Base-by-base conservation (phyloP, 2,888 invertebrate genomes). In the Chironomus riparius region DNA sequence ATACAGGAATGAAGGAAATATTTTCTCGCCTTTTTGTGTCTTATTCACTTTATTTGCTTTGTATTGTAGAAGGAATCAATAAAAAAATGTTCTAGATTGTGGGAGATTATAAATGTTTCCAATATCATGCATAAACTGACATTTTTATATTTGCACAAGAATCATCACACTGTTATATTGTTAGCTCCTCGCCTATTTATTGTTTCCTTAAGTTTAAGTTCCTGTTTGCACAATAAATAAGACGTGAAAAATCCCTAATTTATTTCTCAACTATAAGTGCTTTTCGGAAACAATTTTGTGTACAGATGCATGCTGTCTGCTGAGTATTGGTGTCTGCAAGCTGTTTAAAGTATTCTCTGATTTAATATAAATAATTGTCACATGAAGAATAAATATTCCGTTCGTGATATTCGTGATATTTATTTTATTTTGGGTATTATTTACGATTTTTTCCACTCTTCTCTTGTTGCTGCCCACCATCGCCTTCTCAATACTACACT, bases 371-470 rank as follows among this genome's bases (percentile, higher is more conserved):
- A 74, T 68, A 74, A 68, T 68, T 74, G 65, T 48, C 74, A 70
- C 70, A 70, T n/a, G 38, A 68, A 61, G 72, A 61, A 74, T 21
- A 47, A 68, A 68, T 22, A 65, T 68, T 18, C 47, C 4, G 62
- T 68, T 18, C 68, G 68, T 68, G 65, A 24, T 65, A 65, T 65
- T 38, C 74, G 74, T 74, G 74, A 74, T 74, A 68, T 74, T 68
- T 74, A 68, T 68, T 65, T 74, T 47, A 48, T 74, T 74, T 68
- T 47, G 65, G 74, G 74, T 74, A 74, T 74, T 74, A 74, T 74
- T 68, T 68, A 24, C 48, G 74, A 68, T 74, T 74, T 73, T 61
- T 28, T 18, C n/a, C 68, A n/a, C n/a, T 68, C 10, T 10, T 68
- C n/a, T 38, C 15, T 68, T 47, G 13, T 18, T 18, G 5, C 47